Evolutionary conservation across 1,140 invertebrate genomes (phyloP).

Genomic region (Nylanderia fulva): DNA sequence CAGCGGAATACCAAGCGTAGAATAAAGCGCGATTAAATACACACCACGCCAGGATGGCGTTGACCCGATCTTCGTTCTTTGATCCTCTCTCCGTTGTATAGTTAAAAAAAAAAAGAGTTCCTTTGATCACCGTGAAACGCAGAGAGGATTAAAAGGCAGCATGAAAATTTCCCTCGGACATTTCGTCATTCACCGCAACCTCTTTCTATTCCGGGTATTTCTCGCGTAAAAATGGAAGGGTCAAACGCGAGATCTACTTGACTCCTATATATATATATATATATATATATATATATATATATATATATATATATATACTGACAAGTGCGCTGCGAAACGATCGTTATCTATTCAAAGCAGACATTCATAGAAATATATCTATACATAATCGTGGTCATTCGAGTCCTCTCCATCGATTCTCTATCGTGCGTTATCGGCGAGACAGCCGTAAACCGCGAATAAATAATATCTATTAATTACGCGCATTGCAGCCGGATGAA

Average conservation of each 20-base stretch:
- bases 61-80: slow-evolving; percentile 61
- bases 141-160: slow-evolving; percentile 72
- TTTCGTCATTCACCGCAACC: slow-evolving; percentile 39
- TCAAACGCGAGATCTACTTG: slow-evolving; percentile 5
- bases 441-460: slow-evolving; percentile 68
- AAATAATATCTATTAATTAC: slow-evolving; percentile 85
- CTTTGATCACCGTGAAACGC: slow-evolving; percentile 61
- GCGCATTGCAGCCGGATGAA: slow-evolving; percentile 75
- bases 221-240: slow-evolving; percentile 48
- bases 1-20: slow-evolving; percentile 9
- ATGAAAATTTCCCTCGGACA: slow-evolving; percentile 46
- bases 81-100: slow-evolving; percentile 25
- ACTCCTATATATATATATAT: neutral
- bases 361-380: neutral
- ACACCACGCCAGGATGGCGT: slow-evolving; percentile 24
- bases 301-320: too few species aligned
- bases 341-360: neutral
- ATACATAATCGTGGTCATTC: too few species aligned
- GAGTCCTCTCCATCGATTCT: neutral
- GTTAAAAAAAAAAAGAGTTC: slow-evolving; percentile 65
- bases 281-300: too few species aligned
- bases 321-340: slow-evolving; percentile 8
- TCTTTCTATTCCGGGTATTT: slow-evolving; percentile 57
- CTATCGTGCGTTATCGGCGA: neutral
- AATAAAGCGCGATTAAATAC: slow-evolving; percentile 70